Base-by-base conservation (phyloP, 1,140 invertebrate genomes). In the Listronotus oregonensis region DNA sequence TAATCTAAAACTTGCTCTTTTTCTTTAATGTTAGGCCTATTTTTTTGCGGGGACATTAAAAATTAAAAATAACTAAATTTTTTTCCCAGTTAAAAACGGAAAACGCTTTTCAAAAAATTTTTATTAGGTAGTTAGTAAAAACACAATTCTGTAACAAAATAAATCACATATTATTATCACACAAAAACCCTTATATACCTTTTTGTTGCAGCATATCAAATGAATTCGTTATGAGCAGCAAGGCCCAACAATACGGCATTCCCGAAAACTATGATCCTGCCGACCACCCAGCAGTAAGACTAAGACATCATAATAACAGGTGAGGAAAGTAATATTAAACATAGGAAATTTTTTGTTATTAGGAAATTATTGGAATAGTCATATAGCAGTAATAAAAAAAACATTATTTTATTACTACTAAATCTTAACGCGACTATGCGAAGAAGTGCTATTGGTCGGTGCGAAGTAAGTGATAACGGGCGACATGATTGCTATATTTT, bases 231-330 rank as follows among this genome's bases (percentile, higher is more conserved):
- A 68, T 58, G 54, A 59, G 34, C 42, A 59, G 10, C 44, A 63
- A 46, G 47, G 44, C 39, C 10, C 47, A 43, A 37, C 49, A 54
- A 6, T 67, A 67, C 61, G 56, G 61, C n/a, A 50, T 72, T 47
- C 68, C 71, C n/a, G 37, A 56, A 15, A 54, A 68, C 59, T 72
- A 70, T 34, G 66, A 71, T 59, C 68, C 68, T 49, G 66, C 14
- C 5, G 71, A 72, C 58, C 66, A 68, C 51, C 68, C 71, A 6
- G 57, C 68, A 40, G 71, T 72, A 9, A 70, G 56, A 63, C 34
- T 70, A 44, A 58, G 71, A 50, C 64, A 66, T 9, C 46, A 60
- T 40, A 67, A 60, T 51, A 43, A 46, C 15, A 60, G 52, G 67
- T 69, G 54, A 55, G 37, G 39, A 44, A 15, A n/a, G n/a, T n/a